These are phyloP conservation scores for Cerastoderma edule DNA, from an alignment of 2,888 invertebrate species.

Conservation along the genomic window DNA sequence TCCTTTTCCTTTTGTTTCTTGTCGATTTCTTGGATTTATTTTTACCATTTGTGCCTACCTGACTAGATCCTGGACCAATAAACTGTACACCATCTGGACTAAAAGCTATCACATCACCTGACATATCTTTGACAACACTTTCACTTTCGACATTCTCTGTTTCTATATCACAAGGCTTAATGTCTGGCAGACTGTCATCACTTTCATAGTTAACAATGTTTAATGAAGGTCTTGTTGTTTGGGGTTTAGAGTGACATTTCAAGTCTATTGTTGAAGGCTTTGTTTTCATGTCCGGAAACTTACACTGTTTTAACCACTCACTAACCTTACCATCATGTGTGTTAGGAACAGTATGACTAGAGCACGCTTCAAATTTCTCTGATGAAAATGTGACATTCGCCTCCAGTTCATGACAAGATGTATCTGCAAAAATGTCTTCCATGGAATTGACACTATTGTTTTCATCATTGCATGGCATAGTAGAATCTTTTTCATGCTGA, in stretches of 20 bases:
- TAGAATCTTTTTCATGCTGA: not conserved
- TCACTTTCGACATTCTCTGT: not conserved
- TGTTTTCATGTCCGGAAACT: no score
- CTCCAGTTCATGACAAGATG: not conserved
- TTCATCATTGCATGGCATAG: not conserved
- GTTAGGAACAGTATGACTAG: no score
- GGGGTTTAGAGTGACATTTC: no score
- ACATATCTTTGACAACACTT: not conserved
- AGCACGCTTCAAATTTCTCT: no score
- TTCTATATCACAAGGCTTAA: not conserved
- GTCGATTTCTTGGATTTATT: not conserved
- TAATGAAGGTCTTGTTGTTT: not conserved
- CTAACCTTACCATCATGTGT: no score
- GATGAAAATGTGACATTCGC: not conserved
- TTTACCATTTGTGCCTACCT: no score
- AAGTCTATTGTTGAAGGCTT: no score
- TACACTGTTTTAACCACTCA: no score
- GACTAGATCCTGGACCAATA: not conserved
- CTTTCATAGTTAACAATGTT: not conserved
- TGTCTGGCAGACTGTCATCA: conserved; percentile 17
- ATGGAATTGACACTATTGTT: conserved; percentile 14
- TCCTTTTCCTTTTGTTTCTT: not conserved
- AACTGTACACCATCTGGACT: no score
- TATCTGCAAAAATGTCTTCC: conserved; percentile 37
- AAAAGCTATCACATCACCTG: no score